Percentiles rank a stretch among this genome's conserved stretches.
Conservation (phyloP, 2,797 vertebrate species). For the Pyrocephalus nanus region DNA sequence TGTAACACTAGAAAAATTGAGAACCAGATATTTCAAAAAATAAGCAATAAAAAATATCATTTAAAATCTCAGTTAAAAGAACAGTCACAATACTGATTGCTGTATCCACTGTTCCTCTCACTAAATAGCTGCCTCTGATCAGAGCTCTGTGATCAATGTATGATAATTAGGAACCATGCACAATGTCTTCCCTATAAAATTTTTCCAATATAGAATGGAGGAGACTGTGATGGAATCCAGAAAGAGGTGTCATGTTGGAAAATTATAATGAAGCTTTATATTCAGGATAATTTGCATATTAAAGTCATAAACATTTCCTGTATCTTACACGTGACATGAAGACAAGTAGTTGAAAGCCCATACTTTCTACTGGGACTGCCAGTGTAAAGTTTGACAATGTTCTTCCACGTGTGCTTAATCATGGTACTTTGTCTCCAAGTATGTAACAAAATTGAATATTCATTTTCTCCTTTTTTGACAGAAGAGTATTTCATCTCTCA, state of each 20-base stretch:
- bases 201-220: background rate
- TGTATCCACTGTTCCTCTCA: background rate
- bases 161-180: background rate
- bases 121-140: background rate
- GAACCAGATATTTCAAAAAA: background rate
- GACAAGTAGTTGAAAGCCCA: background rate
- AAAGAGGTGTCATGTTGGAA: background rate
- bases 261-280: background rate
- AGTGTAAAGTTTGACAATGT: background rate
- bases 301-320: background rate
- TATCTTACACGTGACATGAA: background rate
- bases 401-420: background rate
- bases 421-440: background rate
- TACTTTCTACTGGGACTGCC: background rate
- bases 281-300: background rate
- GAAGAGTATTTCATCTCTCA: background rate
- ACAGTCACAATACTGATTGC: background rate
- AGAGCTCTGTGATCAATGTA: background rate
- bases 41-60: background rate
- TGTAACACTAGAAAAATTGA: constrained; percentile 20
- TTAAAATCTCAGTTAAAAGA: background rate
- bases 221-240: background rate
- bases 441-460: background rate
- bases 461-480: background rate
- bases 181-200: background rate